Conservation (phyloP, 2,888 invertebrate species). For the Pristionchus arcanus region DNA sequence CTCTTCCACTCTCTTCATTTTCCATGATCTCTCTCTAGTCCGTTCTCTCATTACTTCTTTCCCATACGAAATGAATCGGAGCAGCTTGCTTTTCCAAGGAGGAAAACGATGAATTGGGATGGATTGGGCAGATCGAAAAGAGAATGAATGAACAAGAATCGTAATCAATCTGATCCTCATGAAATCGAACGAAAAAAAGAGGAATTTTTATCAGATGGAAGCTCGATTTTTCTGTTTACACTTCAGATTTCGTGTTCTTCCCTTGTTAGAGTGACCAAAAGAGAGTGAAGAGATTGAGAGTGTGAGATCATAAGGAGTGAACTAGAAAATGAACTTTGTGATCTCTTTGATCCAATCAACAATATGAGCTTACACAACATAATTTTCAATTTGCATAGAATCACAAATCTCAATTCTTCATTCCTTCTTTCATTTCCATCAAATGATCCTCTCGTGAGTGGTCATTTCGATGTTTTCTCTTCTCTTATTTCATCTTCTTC, state of each 20-base stretch:
- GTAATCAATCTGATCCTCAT: neutral
- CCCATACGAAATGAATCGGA: neutral
- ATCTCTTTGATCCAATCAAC: neutral
- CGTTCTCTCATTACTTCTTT: slow-evolving; percentile 24
- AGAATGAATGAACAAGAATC: neutral
- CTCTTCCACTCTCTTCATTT: neutral
- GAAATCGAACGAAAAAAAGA: neutral
- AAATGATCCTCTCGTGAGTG: neutral
- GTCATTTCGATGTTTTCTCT: neutral
- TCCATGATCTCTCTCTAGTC: neutral
- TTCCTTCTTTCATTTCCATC: neutral
- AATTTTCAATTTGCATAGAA: neutral
- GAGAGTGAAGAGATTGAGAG: neutral
- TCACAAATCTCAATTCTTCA: neutral
- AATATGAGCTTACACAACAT: neutral
- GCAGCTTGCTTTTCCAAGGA: neutral
- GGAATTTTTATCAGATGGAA: neutral
- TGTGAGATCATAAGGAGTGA: neutral
- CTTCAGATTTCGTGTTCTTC: neutral
- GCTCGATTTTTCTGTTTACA: neutral
- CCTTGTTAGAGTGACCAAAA: neutral
- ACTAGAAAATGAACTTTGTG: neutral
- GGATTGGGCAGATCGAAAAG: neutral
- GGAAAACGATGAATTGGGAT: neutral
- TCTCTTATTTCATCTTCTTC: neutral